A percentile compares a stretch with the other conserved stretches of the same genome.
Conservation (phyloP, 2,113 vertebrate genomes). For the Oceanites oceanicus region DNA sequence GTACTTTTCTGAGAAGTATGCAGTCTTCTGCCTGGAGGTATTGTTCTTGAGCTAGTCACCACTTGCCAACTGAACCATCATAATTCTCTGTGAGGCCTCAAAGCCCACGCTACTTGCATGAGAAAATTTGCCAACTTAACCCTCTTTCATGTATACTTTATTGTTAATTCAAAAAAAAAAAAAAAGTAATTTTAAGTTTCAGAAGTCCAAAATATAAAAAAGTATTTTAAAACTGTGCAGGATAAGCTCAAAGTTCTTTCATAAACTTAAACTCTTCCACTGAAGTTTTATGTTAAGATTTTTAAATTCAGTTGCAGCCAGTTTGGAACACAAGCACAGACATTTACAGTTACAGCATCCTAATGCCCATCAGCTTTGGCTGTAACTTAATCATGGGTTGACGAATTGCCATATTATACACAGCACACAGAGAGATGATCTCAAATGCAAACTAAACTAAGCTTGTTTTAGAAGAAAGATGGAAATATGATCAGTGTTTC, state of each 20-base stretch:
- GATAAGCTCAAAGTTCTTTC: not conserved
- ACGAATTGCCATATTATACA: not conserved
- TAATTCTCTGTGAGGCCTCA: not conserved
- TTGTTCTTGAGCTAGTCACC: not conserved
- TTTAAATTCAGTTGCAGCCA: not conserved
- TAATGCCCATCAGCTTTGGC: not conserved
- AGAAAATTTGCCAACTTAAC: not conserved
- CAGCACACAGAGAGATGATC: not conserved
- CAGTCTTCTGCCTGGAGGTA: not conserved
- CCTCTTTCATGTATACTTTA: not conserved
- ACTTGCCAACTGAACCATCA: not conserved
- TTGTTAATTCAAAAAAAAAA: not conserved
- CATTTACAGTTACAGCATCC: not conserved
- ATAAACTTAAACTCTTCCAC: not conserved
- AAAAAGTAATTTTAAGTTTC: not conserved
- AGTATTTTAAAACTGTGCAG: not conserved
- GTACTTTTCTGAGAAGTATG: not conserved
- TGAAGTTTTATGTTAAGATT: not conserved
- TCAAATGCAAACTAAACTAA: not conserved
- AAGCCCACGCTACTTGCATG: not conserved
- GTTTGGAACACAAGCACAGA: not conserved
- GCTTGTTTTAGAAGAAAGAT: not conserved
- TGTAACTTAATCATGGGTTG: not conserved
- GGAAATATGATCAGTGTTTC: not conserved
- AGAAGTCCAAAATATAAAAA: not conserved